Evolutionary conservation across 2,797 vertebrate species (phyloP), one percentile per base, ranked within the genome.

Genomic region (Mastacembelus armatus): DNA sequence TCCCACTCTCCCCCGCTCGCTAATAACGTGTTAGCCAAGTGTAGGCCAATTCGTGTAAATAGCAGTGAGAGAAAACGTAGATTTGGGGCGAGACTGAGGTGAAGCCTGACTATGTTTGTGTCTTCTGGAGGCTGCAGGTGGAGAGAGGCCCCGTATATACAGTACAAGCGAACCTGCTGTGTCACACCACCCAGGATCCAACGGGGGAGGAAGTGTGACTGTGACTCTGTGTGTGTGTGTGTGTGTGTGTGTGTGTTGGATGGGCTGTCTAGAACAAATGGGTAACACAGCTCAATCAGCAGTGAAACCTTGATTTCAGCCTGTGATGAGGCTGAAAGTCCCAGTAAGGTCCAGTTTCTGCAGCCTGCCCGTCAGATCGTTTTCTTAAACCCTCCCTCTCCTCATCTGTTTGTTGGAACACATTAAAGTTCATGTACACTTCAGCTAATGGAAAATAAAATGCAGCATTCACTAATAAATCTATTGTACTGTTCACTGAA

Each of bases 151-250:
- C 72, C 44, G 57, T 18, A 48, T 18, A 48, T 79, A 61, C 67
- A 80, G 71, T 55, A 84, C 75, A 82, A 81, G 81, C 50, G 42
- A 57, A 80, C 84, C 87, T 84, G 85, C 88, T 87, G 88, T 83
- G 85, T 79, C 77, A 76, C 68, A 76, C 77, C 71, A 85, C 59
- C 67, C 80, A 82, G 63, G 66, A 71, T 84, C 73, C 71, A 62
- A 72, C 66, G 51, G 67, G 70, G 60, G 83, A 39, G 66, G 50
- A 18, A 18, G 70, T 64, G 71, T 18, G 44, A 58, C 45, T 65
- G 27, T 15, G 33, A 15, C 9, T 27, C 22, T 21, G 19, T 16
- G 43, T 73, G 27, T 40, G 44, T 58, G 48, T 64, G 66, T 66
- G 70, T 19, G 45, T 55, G 26, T 39, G 51, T 56, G 29, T 45